Base-by-base conservation (phyloP, 2,888 invertebrate species). In the Tubulanus polymorphus region DNA sequence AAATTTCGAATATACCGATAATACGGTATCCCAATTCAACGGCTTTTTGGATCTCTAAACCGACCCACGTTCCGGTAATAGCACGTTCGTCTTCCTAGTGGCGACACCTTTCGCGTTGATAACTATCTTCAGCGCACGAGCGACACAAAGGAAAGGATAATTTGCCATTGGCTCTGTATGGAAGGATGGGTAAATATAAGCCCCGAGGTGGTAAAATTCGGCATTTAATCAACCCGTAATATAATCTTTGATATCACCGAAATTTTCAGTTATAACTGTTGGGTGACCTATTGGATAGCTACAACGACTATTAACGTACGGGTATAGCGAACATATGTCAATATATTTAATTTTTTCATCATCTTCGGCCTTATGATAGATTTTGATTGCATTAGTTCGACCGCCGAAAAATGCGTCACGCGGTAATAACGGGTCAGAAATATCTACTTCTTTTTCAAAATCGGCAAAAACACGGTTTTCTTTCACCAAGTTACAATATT, bases 31-130 rank as follows among this genome's bases (percentile, higher is more conserved):
- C 71, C n/a, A 54, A 54, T 50, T 55, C 37, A 0, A 73, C 26
- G 8, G 73, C 74, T 59, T 65, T 66, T 26, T 62, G 29, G 0
- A 76, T 32, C 55, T 75, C 74, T 37, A 66, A 66, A 1, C 62
- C 56, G 2, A 74, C 67, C 71, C 67, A 75, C 6, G 74, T 73
- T 6, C 78, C 70, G 68, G n/a, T 73, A 66, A 76, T 55, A 10
- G 29, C 50, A 47, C 66, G 53, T 15, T 70, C 61, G 20, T 53
- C 51, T 18, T 64, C 51, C 15, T 49, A 60, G 54, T 78, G 74
- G 5, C 12, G 32, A 51, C 75, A 79, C 3, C 37, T 26, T 2
- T 54, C 37, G 1, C 54, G 41, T 37, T 67, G 61, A 46, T 61
- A 56, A 37, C 65, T 37, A 25, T 49, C 60, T 29, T 69, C 62